A percentile compares a stretch with the other conserved stretches of the same genome.
phyloP scores from a whole-genome alignment of 2,113 vertebrate species.

The Hucho hucho region DNA sequence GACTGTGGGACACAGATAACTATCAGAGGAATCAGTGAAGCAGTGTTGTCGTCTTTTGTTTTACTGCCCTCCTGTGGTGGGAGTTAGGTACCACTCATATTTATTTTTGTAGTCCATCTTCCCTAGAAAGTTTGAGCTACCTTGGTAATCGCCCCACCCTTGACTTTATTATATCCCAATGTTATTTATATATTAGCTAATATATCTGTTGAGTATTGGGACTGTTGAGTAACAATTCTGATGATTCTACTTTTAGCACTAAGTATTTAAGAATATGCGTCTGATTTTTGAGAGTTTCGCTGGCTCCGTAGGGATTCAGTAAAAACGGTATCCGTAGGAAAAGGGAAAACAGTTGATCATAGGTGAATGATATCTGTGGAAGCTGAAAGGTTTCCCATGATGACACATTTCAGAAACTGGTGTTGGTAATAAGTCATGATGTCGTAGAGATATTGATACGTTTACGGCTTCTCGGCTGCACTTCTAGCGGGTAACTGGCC shows the following conservation, averaged over 20 bases:
- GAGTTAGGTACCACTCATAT: constrained; percentile 15
- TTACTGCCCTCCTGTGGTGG: constrained; percentile 55
- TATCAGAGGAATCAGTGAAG: constrained; percentile 13
- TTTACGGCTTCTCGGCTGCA: too few relatives aligned
- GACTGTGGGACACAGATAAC: neutral
- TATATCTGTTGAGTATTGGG: constrained; percentile 51
- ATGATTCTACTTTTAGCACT: constrained; percentile 42
- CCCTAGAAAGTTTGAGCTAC: constrained; percentile 34
- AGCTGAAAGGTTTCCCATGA: constrained; percentile 3
- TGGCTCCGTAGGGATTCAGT: neutral
- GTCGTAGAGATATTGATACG: too few relatives aligned
- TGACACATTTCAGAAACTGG: constrained; percentile 16
- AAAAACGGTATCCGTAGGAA: neutral
- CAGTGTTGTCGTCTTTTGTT: constrained; percentile 25
- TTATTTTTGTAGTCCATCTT: constrained; percentile 2
- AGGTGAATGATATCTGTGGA: neutral
- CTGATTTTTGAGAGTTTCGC: neutral
- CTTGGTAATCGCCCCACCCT: constrained; percentile 19
- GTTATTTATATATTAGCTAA: constrained; percentile 67
- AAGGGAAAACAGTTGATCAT: constrained; percentile 10
- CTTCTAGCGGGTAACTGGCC: too few relatives aligned
- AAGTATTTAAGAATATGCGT: constrained; percentile 34
- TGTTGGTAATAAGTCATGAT: constrained; percentile 5
- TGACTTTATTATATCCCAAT: constrained; percentile 35
- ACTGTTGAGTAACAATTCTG: constrained; percentile 36